phyloP scores from a whole-genome alignment of 2,888 invertebrate genomes.

The Diplazon laetatorius region DNA sequence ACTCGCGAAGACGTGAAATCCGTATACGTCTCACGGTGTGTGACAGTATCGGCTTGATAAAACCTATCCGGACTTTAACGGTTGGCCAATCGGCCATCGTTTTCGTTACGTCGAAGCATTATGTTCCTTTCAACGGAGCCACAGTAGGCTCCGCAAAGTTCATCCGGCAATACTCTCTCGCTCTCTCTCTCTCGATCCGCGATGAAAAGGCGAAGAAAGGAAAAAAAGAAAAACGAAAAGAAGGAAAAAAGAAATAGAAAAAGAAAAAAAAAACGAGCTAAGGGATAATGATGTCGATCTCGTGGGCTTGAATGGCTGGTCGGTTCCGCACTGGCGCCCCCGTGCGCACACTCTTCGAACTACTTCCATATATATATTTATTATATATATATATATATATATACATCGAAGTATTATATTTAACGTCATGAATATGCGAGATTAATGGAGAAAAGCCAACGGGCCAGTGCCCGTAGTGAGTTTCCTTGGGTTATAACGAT shows the following conservation, averaged over 20 bases:
- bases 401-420: conserved; percentile 33
- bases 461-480: conserved; percentile 1
- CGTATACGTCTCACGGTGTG: neutral
- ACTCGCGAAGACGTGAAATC: conserved; percentile 15
- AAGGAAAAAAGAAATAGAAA: too few species aligned
- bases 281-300: conserved; percentile 43
- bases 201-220: conserved; percentile 29
- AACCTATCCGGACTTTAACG: conserved; percentile 12
- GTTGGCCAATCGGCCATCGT: conserved; percentile 43
- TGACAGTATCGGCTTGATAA: conserved; percentile 1
- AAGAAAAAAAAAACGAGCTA: too few species aligned
- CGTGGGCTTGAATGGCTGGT: conserved; percentile 30
- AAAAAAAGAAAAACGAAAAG: too few species aligned
- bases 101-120: conserved; percentile 37
- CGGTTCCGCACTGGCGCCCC: conserved; percentile 22
- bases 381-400: too few species aligned
- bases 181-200: too few species aligned
- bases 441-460: conserved; percentile 43
- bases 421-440: conserved; percentile 58
- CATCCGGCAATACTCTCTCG: conserved; percentile 65
- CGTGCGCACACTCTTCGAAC: conserved; percentile 5
- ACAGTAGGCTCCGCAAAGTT: conserved; percentile 43
- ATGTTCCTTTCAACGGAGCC: conserved; percentile 48
- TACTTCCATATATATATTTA: too few species aligned
- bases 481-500: conserved; percentile 39